Conservation (phyloP, 2,797 vertebrate species). For the Gadopsis bispinosus region DNA sequence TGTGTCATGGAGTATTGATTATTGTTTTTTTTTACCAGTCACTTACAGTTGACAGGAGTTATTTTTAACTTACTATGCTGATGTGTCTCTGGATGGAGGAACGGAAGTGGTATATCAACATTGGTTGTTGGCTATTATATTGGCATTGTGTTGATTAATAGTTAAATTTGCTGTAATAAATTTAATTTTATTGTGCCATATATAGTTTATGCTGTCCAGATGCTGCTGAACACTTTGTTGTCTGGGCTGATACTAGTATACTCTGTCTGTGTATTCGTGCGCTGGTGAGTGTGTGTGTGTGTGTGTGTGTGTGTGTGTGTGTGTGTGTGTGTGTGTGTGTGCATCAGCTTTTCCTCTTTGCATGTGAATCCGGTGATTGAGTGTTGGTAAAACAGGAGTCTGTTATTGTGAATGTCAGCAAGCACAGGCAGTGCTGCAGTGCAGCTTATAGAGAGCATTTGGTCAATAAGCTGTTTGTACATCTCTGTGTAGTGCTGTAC, state of each 20-base stretch:
- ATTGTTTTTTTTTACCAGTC: not conserved
- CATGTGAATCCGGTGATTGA: conserved; percentile 21
- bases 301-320: not conserved
- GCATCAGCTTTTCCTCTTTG: conserved; percentile 34
- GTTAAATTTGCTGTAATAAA: not conserved
- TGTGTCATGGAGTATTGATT: conserved; percentile 12
- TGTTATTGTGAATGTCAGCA: conserved; percentile 56
- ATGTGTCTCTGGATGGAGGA: conserved; percentile 1
- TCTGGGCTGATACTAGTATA: conserved; percentile 1
- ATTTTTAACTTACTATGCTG: conserved; percentile 17
- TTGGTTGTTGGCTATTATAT: not conserved
- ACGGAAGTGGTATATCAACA: not conserved
- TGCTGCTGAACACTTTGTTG: conserved; percentile 11
- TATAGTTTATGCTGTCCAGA: not conserved
- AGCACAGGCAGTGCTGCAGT: conserved; percentile 50
- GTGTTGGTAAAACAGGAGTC: conserved; percentile 37
- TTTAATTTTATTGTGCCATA: not conserved
- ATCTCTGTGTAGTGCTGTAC: conserved; percentile 14
- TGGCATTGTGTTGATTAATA: not conserved
- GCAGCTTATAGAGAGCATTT: conserved; percentile 16
- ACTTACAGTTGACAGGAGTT: not conserved
- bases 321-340: conserved; percentile 19
- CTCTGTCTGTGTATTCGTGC: conserved; percentile 3
- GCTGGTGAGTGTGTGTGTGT: conserved; percentile 1
- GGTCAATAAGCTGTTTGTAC: conserved; percentile 33